Conservation (phyloP, 2,888 invertebrate species). For the Chrysolina haemoptera region DNA sequence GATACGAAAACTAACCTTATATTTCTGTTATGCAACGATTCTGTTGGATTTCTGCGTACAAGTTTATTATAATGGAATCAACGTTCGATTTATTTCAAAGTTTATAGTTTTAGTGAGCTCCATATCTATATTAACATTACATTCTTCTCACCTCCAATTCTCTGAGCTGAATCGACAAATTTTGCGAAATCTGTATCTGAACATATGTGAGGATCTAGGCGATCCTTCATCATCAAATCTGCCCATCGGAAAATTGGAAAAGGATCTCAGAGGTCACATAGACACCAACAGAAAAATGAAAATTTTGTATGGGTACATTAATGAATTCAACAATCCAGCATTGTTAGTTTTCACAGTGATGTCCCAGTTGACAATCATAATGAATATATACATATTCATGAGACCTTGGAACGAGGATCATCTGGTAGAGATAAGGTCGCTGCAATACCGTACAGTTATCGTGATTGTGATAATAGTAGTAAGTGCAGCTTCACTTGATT, state of each 20-base stretch:
- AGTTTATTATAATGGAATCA: background rate
- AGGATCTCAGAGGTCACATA: background rate
- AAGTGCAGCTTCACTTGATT: too few species aligned
- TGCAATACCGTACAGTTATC: too few species aligned
- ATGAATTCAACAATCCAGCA: background rate
- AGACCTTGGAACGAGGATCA: too few species aligned
- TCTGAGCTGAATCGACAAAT: background rate
- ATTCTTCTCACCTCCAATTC: background rate
- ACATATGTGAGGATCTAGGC: background rate
- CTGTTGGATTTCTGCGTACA: background rate
- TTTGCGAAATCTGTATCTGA: background rate
- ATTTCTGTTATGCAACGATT: background rate
- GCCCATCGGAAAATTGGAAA: background rate
- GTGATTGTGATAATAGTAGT: too few species aligned
- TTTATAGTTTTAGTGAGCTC: background rate
- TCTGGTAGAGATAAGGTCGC: too few species aligned
- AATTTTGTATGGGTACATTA: background rate
- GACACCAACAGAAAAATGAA: background rate
- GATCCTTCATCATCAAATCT: background rate
- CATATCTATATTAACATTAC: background rate
- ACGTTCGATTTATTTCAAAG: background rate
- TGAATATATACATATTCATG: background rate
- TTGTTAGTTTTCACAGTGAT: background rate
- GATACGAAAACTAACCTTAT: background rate
- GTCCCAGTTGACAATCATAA: background rate